phyloP scores from a whole-genome alignment of 35 echinoderm and acorn worm genomes.

The Holothuria glaberrima region DNA sequence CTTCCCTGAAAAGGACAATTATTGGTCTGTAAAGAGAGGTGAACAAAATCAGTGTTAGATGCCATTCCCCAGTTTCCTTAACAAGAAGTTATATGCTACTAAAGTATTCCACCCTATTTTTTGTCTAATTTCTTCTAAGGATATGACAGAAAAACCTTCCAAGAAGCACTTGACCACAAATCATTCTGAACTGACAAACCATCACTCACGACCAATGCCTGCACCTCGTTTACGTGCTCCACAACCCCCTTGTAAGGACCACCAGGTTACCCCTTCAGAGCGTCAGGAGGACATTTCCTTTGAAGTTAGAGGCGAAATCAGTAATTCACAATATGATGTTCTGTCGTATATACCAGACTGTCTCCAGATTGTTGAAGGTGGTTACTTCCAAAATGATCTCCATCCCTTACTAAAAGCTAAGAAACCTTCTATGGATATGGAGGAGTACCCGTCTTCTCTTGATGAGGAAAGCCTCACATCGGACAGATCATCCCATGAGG shows the following conservation, averaged over 20 bases:
- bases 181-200: not conserved
- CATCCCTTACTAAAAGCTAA: not conserved
- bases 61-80: no score
- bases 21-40: no score
- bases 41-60: no score
- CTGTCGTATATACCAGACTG: not conserved
- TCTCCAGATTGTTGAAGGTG: not conserved
- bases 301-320: not conserved
- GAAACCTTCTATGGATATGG: not conserved
- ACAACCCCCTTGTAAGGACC: not conserved
- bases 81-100: no score
- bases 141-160: no score
- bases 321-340: not conserved
- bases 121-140: no score
- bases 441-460: not conserved
- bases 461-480: not conserved
- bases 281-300: not conserved
- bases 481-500: not conserved
- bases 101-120: no score
- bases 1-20: no score
- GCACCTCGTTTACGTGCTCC: slow-evolving; percentile 20
- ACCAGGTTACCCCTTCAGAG: not conserved
- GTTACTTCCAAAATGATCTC: not conserved
- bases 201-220: slow-evolving; percentile 32
- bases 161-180: no score